Evolutionary conservation across 2,888 invertebrate genomes (phyloP).

Genomic region (Mythimna pallens): DNA sequence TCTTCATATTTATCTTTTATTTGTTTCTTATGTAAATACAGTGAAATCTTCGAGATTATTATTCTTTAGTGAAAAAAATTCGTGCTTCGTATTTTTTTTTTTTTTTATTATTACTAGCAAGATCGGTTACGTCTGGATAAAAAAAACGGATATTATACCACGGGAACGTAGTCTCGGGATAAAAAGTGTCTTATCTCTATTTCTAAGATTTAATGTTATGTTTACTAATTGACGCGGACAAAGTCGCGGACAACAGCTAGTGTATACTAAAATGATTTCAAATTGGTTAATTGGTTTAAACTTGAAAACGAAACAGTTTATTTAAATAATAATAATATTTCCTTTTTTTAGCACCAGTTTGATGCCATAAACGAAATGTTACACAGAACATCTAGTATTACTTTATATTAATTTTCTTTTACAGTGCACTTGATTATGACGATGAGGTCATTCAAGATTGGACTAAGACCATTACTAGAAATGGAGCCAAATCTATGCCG

Average conservation of each 20-base stretch:
- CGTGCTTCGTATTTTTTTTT: neutral
- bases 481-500: constrained; percentile 75
- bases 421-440: constrained; percentile 78
- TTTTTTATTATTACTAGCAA: too few relatives aligned
- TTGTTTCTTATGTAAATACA: neutral
- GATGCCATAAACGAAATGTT: too few relatives aligned
- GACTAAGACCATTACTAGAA: constrained; percentile 58
- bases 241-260: too few relatives aligned
- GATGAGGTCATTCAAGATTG: constrained; percentile 73
- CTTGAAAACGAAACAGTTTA: too few relatives aligned
- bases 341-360: too few relatives aligned
- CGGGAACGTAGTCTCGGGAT: too few relatives aligned
- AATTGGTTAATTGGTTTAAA: too few relatives aligned
- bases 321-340: neutral
- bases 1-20: neutral
- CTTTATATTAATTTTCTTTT: constrained; percentile 42
- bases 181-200: neutral
- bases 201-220: neutral
- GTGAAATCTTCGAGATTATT: neutral
- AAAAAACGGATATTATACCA: too few relatives aligned
- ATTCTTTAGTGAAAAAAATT: neutral
- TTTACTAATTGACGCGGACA: too few relatives aligned
- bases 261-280: neutral
- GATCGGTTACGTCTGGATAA: too few relatives aligned
- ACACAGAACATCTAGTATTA: too few relatives aligned